Evolutionary conservation across 2,113 vertebrate genomes (phyloP).

Genomic region (Atrichornis clamosus): DNA sequence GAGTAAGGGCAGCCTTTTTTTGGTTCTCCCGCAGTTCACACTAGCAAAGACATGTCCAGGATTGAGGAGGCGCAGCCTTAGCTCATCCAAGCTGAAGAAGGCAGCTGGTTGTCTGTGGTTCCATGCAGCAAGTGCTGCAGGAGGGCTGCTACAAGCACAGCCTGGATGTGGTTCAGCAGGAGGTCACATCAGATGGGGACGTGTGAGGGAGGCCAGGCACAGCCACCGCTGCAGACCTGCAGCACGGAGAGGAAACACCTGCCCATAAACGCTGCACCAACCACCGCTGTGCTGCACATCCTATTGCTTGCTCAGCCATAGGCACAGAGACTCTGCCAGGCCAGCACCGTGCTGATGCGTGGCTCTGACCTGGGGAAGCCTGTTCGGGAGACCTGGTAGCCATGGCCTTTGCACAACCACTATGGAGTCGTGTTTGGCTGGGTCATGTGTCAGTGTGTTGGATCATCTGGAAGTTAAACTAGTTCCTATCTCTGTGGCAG

Average conservation of each 20-base stretch:
- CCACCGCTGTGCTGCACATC: fast-evolving
- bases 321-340: background rate
- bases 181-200: background rate
- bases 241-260: background rate
- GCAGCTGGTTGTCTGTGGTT: background rate
- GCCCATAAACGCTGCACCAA: fast-evolving
- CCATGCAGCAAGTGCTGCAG: background rate
- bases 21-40: background rate
- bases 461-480: background rate
- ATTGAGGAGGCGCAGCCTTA: background rate
- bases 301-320: fast-evolving
- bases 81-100: background rate
- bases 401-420: background rate
- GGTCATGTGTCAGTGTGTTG: background rate
- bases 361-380: background rate
- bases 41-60: background rate
- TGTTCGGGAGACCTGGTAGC: background rate
- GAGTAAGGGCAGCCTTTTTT: background rate
- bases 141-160: background rate
- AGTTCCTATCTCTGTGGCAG: fast-evolving
- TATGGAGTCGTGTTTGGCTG: background rate
- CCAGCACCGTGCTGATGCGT: fast-evolving
- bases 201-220: background rate
- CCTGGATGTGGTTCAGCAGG: background rate
- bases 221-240: background rate